A percentile compares a stretch with the other conserved stretches of the same genome.
phyloP scores from a whole-genome alignment of 2,113 vertebrate species.

The Nymphicus hollandicus region DNA sequence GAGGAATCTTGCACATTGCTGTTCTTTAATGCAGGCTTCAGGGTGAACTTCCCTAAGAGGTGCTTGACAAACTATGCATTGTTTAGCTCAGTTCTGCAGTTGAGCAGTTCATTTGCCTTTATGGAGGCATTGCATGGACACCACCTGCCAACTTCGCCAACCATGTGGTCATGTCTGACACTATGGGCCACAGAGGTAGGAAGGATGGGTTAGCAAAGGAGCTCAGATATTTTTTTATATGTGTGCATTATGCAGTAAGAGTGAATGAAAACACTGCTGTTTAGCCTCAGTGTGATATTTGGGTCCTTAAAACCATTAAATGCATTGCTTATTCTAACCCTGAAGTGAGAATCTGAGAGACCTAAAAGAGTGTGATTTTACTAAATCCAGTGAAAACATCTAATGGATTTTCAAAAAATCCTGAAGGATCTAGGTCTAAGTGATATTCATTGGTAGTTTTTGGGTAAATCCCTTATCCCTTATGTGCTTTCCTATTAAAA shows the following conservation, averaged over 20 bases:
- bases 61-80: background rate
- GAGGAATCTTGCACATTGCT: background rate
- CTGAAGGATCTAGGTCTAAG: background rate
- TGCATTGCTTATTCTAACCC: background rate
- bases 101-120: background rate
- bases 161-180: background rate
- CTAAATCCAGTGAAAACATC: background rate
- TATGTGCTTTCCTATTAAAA: background rate
- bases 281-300: background rate
- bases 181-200: background rate
- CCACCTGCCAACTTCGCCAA: background rate
- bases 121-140: background rate
- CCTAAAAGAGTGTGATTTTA: background rate
- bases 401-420: background rate
- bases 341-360: background rate
- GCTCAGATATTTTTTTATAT: background rate
- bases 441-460: background rate
- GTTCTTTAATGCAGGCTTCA: background rate
- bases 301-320: background rate
- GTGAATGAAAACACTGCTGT: background rate
- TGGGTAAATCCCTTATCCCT: background rate
- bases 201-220: background rate
- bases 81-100: background rate
- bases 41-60: background rate
- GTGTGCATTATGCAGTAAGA: background rate